Base-by-base conservation (phyloP, 2,797 vertebrate genomes). In the Rhinatrema bivittatum region DNA sequence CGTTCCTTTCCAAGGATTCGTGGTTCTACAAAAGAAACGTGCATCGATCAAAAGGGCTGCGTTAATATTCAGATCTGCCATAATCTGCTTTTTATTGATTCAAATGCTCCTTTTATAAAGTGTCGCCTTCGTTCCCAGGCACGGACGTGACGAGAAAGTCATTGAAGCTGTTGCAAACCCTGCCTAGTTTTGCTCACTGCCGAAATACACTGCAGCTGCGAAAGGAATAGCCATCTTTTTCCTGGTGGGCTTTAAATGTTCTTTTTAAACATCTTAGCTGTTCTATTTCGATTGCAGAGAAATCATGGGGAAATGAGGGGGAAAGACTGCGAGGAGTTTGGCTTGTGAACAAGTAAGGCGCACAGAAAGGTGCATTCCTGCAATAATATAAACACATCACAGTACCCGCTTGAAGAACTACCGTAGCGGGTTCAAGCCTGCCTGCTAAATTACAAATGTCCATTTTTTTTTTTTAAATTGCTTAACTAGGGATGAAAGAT, bases 171-270 rank as follows among this genome's bases (percentile, higher is more conserved):
- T 42, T 16, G 46, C 39, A 55, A 33, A 28, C 45, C 29, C 21
- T 35, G n/a, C 41, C 26, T 2, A 36, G 36, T 36, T 35, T 27
- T 25, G 45, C 35, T 41, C 6, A 16, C 16, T 26, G 15, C 27
- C 28, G 37, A 45, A 27, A 20, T 53, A 47, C 13, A 13, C 47
- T 43, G 59, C 53, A 44, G 50, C 52, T 54, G 46, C 35, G 20
- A 39, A 40, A 16, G 53, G 46, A 62, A 57, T 46, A 60, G 55
- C 62, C 60, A 57, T 65, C 48, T 59, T 46, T 29, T 18, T n/a
- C n/a, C n/a, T n/a, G n/a, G n/a, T n/a, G n/a, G n/a, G n/a, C n/a
- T n/a, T n/a, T n/a, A n/a, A n/a, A n/a, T n/a, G n/a, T n/a, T n/a
- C n/a, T n/a, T n/a, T n/a, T n/a, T n/a, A n/a, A n/a, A n/a, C n/a